Evolutionary conservation across 2,888 invertebrate species (phyloP).

Genomic region (Leptothorax acervorum): DNA sequence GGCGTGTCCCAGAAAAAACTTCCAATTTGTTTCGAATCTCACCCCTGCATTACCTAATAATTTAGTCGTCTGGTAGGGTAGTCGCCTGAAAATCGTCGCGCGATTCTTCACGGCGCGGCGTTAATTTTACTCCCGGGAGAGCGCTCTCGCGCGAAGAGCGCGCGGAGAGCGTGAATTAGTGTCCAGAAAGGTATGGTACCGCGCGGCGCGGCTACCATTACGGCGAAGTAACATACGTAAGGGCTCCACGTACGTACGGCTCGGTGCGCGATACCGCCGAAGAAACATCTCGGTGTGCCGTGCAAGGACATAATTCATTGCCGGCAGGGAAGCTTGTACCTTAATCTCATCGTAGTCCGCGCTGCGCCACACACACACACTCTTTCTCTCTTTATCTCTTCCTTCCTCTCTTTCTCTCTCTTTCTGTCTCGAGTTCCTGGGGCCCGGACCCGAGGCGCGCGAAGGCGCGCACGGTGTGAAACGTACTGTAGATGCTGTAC

Average conservation of each 20-base stretch:
- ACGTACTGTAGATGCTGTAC: conserved; percentile 68
- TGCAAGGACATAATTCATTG: conserved; percentile 78
- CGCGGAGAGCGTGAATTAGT: conserved; percentile 74
- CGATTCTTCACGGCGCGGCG: conserved; percentile 72
- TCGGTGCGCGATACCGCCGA: conserved; percentile 71
- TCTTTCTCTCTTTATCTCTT: not conserved
- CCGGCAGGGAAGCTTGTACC: conserved; percentile 79
- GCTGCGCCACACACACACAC: not conserved
- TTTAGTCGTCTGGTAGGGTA: conserved; percentile 69
- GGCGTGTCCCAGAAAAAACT: conserved; percentile 40
- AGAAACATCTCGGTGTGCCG: conserved; percentile 75
- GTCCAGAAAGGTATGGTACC: conserved; percentile 74
- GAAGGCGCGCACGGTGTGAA: conserved; percentile 63
- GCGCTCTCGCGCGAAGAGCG: conserved; percentile 19
- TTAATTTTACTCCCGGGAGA: conserved; percentile 72
- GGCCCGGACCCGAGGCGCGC: conserved; percentile 36
- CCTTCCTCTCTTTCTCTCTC: not conserved
- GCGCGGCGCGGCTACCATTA: conserved; percentile 73
- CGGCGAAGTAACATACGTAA: conserved; percentile 72
- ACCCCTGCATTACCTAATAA: conserved; percentile 62
- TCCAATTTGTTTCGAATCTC: conserved; percentile 54
- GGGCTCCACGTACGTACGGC: conserved; percentile 62
- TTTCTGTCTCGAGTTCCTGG: conserved; percentile 37
- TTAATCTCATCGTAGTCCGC: conserved; percentile 77
- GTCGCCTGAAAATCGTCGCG: conserved; percentile 70